Evolutionary conservation across 2,888 invertebrate species (phyloP).

Genomic region (Tricholauxania praeusta): DNA sequence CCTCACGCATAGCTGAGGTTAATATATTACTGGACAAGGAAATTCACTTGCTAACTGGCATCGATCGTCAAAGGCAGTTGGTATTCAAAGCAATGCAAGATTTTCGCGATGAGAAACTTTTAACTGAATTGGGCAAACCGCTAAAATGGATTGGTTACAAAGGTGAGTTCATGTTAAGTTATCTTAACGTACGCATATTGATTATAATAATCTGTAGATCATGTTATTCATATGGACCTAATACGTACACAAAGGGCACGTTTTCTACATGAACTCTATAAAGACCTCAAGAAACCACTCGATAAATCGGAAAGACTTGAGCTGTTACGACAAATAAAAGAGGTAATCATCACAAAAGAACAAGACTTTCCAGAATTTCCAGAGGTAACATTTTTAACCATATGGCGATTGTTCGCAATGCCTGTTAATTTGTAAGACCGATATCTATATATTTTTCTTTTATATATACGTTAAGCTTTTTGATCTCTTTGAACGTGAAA

Average conservation of each 20-base stretch:
- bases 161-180: slow-evolving; percentile 64
- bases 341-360: slow-evolving; percentile 67
- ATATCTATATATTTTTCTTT: not conserved
- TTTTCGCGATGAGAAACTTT: slow-evolving; percentile 73
- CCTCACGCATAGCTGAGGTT: slow-evolving; percentile 78
- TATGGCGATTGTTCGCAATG: not conserved
- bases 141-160: slow-evolving; percentile 82
- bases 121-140: slow-evolving; percentile 79
- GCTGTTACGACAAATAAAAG: slow-evolving; percentile 78
- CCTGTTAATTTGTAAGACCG: not conserved
- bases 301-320: slow-evolving; percentile 77
- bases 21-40: slow-evolving; percentile 80
- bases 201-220: slow-evolving; percentile 52
- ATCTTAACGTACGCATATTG: not conserved
- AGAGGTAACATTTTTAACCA: slow-evolving; percentile 53
- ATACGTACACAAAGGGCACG: slow-evolving; percentile 83
- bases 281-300: slow-evolving; percentile 73
- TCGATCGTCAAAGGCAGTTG: slow-evolving; percentile 76
- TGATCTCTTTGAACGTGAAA: slow-evolving; percentile 65
- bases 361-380: slow-evolving; percentile 57
- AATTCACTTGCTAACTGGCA: slow-evolving; percentile 70
- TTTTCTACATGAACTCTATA: slow-evolving; percentile 80
- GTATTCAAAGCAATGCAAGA: slow-evolving; percentile 73
- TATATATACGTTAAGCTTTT: slow-evolving; percentile 52
- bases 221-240: slow-evolving; percentile 82